phyloP scores from a whole-genome alignment of 2,888 invertebrate species.

The Eupithecia pulchellata region DNA sequence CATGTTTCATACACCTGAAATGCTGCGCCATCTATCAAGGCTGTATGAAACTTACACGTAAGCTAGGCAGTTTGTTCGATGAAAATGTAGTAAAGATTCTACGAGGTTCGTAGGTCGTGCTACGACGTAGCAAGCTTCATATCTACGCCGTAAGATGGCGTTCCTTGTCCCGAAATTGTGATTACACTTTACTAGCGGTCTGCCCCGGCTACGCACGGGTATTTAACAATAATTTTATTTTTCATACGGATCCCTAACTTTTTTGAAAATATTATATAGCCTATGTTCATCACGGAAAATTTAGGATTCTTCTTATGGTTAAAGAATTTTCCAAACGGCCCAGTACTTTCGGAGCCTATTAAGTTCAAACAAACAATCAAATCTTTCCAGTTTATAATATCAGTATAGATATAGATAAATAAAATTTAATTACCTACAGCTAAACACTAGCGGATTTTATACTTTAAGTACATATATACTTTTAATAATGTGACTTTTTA shows the following conservation, averaged over 20 bases:
- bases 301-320: too few species aligned
- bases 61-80: background rate
- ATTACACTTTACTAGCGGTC: background rate
- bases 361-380: too few species aligned
- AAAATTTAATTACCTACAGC: background rate
- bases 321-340: too few species aligned
- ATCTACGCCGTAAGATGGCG: slow-evolving; percentile 3
- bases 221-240: too few species aligned
- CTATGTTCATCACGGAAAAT: too few species aligned
- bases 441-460: background rate
- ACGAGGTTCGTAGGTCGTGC: background rate
- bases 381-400: too few species aligned
- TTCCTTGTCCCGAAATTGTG: background rate
- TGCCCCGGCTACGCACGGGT: too few species aligned
- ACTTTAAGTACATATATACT: background rate
- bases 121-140: background rate
- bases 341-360: too few species aligned
- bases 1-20: background rate
- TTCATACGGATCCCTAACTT: too few species aligned
- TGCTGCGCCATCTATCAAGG: background rate
- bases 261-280: too few species aligned
- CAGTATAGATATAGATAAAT: too few species aligned
- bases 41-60: slow-evolving; percentile 3
- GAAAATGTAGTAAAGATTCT: background rate
- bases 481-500: background rate